phyloP scores from a whole-genome alignment of 2,888 invertebrate species.

The Masnerella sp. region DNA sequence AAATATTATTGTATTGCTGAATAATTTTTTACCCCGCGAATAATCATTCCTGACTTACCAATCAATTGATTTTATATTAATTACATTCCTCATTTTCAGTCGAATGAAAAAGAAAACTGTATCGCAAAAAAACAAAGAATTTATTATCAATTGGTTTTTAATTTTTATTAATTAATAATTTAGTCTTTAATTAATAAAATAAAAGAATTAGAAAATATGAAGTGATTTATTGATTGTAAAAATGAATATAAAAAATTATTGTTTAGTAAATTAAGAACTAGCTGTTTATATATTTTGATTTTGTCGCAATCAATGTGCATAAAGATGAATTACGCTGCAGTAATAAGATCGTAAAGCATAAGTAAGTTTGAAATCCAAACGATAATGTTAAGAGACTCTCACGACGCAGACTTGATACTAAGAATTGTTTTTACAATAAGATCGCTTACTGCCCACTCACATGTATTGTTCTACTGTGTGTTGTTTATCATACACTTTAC shows the following conservation, averaged over 20 bases:
- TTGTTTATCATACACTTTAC: slow-evolving; percentile 47
- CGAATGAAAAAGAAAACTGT: not conserved
- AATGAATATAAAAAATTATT: no score
- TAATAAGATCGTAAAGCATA: slow-evolving; percentile 63
- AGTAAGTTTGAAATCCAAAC: slow-evolving; percentile 63
- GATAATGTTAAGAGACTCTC: slow-evolving; percentile 65
- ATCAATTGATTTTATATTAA: no score
- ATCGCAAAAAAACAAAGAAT: not conserved
- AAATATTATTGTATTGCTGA: slow-evolving; percentile 29
- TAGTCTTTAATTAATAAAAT: no score
- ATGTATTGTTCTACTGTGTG: slow-evolving; percentile 48
- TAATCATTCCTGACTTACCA: no score
- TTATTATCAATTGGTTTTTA: no score
- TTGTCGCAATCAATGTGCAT: not conserved
- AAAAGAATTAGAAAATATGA: no score
- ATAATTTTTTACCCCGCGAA: slow-evolving; percentile 8
- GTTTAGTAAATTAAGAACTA: no score
- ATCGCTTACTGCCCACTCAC: slow-evolving; percentile 49
- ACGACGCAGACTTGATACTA: slow-evolving; percentile 65
- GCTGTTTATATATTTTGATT: no score
- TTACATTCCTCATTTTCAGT: no score
- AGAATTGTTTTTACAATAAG: slow-evolving; percentile 67
- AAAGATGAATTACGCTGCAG: slow-evolving; percentile 42
- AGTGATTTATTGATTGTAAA: no score
- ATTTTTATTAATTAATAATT: no score